Evolutionary conservation across 1,140 invertebrate species (phyloP), one percentile per base, ranked within the genome.

Genomic region (Drosophila bipectinata): DNA sequence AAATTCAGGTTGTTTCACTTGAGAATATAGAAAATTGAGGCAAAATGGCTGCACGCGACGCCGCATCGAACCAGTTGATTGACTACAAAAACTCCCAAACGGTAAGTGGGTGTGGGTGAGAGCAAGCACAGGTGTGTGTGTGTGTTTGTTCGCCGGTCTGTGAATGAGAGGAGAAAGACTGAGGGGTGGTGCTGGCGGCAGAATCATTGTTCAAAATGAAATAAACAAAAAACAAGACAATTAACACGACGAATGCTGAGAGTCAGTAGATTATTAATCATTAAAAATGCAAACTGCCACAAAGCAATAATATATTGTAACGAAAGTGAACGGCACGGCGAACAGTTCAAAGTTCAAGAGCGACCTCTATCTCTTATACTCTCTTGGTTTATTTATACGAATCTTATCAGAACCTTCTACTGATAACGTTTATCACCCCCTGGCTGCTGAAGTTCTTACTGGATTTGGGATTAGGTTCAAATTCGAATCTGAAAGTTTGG

Each of bases 11-110:
- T 71, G 53, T 67, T 48, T 30, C 53, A 57, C 15, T 32, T 12
- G 30, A 54, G 45, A 67, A 9, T 26, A 59, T 32, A 56, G 37
- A 72, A 61, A 64, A 58, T 47, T 47, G 26, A 66, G 21, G 57
- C 12, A 72, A 74, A 83, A 93, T 94, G 93, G 92, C 93, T 90
- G 91, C 92, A 51, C 92, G 94, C 71, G 95, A 96, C 88, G 93
- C 94, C 53, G 94, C 95, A 3, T 85, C 94, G 4, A 94, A 96
- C 52, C 96, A 96, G 92, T 92, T 96, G 32, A 93, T 94, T 52
- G 93, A 95, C 53, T 96, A 93, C 90, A 95, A 94, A 79, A 94
- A 94, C 81, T 85, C 82, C 1, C 79, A 94, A 26, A 93, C 94
- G 94, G 95, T 96, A 93, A 91, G 91, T 80, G 47, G 32, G 95